phyloP scores from a whole-genome alignment of 2,797 vertebrate species.

The Ceyx erithaca region DNA sequence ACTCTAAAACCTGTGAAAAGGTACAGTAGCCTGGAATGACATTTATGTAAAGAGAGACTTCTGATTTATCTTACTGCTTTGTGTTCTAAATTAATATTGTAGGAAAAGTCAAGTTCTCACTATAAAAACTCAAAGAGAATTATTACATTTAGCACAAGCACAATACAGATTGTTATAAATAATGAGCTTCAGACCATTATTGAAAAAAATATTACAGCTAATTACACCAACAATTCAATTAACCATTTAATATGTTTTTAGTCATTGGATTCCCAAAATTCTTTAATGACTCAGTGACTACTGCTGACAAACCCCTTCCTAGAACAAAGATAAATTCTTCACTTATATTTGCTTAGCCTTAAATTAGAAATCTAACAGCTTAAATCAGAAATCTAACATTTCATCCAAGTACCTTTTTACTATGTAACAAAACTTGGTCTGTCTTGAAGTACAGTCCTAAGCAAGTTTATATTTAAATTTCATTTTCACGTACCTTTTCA shows the following conservation, averaged over 20 bases:
- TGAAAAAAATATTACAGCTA: neutral
- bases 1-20: neutral
- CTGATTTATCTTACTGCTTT: neutral
- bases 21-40: neutral
- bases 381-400: neutral
- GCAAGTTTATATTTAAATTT: neutral
- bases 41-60: neutral
- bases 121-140: neutral
- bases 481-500: constrained; percentile 80
- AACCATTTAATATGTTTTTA: neutral
- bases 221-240: neutral
- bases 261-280: neutral
- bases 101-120: neutral
- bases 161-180: neutral
- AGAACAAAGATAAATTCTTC: neutral
- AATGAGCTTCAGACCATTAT: neutral
- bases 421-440: neutral
- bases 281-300: neutral
- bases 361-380: neutral
- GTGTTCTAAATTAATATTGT: neutral
- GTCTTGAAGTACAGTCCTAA: neutral
- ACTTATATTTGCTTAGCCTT: neutral
- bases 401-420: neutral
- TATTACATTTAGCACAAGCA: neutral
- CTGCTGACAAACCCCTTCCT: neutral